Evolutionary conservation across 1,140 invertebrate genomes (phyloP).

Genomic region (Andricus grossulariae): DNA sequence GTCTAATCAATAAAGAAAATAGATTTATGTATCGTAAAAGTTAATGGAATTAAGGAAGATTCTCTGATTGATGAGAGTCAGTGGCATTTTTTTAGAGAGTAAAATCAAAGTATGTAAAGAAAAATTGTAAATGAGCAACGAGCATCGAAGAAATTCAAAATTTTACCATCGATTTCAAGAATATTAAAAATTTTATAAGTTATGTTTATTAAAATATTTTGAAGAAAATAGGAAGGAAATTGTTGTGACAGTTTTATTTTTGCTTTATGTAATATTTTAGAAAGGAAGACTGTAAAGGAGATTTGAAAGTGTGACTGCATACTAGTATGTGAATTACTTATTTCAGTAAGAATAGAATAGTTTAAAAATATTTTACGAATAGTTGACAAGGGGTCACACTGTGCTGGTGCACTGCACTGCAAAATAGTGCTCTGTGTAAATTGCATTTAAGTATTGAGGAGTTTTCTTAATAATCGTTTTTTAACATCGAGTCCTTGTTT

Average conservation of each 20-base stretch:
- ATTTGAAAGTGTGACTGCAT: constrained; percentile 39
- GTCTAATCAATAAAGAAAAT: constrained; percentile 9
- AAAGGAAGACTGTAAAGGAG: constrained; percentile 14
- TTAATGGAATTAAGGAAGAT: neutral
- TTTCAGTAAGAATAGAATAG: constrained; percentile 33
- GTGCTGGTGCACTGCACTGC: constrained; percentile 27
- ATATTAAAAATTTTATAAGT: no score
- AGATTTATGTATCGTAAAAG: neutral
- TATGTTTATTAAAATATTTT: neutral
- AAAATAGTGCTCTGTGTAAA: constrained; percentile 48
- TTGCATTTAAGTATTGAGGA: constrained; percentile 44
- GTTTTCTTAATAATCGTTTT: constrained; percentile 50
- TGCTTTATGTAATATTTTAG: constrained; percentile 25
- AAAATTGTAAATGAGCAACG: no score
- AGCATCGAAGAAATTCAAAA: no score
- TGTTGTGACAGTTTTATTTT: neutral
- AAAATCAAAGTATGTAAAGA: constrained; percentile 3
- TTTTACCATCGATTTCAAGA: no score
- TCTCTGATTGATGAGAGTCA: neutral
- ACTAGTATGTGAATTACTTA: constrained; percentile 33
- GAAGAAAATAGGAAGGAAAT: neutral
- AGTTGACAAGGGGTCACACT: constrained; percentile 13
- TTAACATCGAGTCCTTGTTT: constrained; percentile 39
- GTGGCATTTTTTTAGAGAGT: constrained; percentile 4
- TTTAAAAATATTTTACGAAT: neutral